Conservation (phyloP, 2,888 invertebrate species). For the Ophion ellenae region DNA sequence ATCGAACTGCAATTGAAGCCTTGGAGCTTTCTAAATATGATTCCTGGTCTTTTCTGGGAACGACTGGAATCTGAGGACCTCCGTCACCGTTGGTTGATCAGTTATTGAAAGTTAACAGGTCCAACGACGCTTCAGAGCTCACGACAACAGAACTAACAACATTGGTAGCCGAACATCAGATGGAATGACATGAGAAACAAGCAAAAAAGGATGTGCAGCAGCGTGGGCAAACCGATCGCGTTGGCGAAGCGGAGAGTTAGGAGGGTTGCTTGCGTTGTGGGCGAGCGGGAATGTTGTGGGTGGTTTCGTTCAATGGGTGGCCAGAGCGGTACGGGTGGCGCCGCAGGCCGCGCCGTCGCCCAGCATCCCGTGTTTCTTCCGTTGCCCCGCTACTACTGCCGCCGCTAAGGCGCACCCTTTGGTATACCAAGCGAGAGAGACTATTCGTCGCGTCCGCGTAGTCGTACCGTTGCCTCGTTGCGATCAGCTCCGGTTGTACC, state of each 20-base stretch:
- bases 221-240: constrained; percentile 51
- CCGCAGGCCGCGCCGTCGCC: constrained; percentile 83
- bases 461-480: constrained; percentile 82
- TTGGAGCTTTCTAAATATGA: background rate
- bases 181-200: constrained; percentile 54
- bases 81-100: background rate
- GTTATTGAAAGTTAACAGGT: background rate
- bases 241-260: constrained; percentile 43
- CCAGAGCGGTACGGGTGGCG: constrained; percentile 77
- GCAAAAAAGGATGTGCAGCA: constrained; percentile 57
- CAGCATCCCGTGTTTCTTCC: constrained; percentile 81
- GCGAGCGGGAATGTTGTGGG: constrained; percentile 61
- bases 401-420: constrained; percentile 82
- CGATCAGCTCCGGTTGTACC: constrained; percentile 72
- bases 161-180: background rate
- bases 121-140: background rate
- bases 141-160: background rate
- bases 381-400: constrained; percentile 75
- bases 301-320: constrained; percentile 68
- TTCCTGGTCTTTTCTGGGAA: background rate
- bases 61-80: background rate
- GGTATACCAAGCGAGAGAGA: constrained; percentile 71
- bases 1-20: background rate
- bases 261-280: constrained; percentile 54
- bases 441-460: constrained; percentile 77